Evolutionary conservation across 2,113 vertebrate species (phyloP), one percentile per base, ranked within the genome.

Genomic region (Caranx ignobilis): DNA sequence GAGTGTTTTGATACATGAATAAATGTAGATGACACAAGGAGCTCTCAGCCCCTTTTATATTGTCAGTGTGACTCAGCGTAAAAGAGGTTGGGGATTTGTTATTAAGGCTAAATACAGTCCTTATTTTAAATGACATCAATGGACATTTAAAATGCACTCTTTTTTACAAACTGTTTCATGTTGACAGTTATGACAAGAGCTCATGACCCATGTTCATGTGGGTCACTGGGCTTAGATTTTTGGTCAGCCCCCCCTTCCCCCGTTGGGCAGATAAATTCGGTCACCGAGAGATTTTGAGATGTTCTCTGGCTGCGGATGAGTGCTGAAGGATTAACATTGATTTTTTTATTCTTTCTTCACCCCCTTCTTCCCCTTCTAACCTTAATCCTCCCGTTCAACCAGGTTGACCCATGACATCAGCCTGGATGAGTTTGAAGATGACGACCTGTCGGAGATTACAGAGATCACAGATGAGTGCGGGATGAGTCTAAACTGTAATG

Each of bases 331-430:
- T 68, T 82, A 65, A 66, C 72, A 31, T 13, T 64, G n/a, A 65
- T 59, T 54, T 18, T 35, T 16, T 18, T 61, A 39, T 35, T 54
- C 63, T 16, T 2, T 6, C 31, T 19, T 70, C 18, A 71, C 21
- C 61, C 32, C n/a, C 32, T 39, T 32, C 31, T 48, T 66, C 63
- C 10, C 12, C 45, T 45, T 69, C 47, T 82, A 45, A 13, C 50
- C 50, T 12, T 63, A 55, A 77, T 76, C 67, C 55, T 35, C 21
- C 64, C 55, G 56, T 12, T 5, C 82, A 60, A 52, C 54, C 90
- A 99, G 98, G 98, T 95, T 99, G 93, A 99, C 97, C 87, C 97
- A 99, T 12, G 98, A 99, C 93, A 99, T 99, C 92, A 99, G 98
- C 86, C 95, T 99, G 55, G 97, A 99, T 87, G 98, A 97, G 89